phyloP scores from a whole-genome alignment of 2,888 invertebrate genomes.

The Andrena trimmerana region DNA sequence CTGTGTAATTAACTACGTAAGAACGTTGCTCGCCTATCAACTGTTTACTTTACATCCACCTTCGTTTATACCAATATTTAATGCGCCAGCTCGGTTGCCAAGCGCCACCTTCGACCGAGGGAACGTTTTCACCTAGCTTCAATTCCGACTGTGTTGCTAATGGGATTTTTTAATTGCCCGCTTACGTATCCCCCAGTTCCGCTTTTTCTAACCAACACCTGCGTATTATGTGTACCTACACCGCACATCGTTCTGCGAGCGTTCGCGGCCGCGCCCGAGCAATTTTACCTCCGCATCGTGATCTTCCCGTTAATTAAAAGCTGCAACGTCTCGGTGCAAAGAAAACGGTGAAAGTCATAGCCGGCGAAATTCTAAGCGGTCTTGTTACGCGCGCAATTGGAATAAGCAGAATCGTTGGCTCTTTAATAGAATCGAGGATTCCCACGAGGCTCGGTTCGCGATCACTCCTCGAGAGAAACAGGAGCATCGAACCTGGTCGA shows the following conservation, averaged over 20 bases:
- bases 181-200: constrained; percentile 41
- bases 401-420: not conserved
- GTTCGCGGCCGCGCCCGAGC: constrained; percentile 22
- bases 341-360: constrained; percentile 74
- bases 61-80: constrained; percentile 32
- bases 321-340: constrained; percentile 54
- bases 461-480: not conserved
- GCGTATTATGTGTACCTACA: not conserved
- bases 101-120: not conserved
- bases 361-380: constrained; percentile 40
- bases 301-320: constrained; percentile 54
- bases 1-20: constrained; percentile 65
- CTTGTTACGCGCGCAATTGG: constrained; percentile 13
- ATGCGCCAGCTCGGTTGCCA: constrained; percentile 25
- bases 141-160: constrained; percentile 38
- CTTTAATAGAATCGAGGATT: not conserved
- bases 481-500: too few species aligned
- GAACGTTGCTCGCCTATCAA: constrained; percentile 7
- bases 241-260: constrained; percentile 10
- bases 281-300: constrained; percentile 40
- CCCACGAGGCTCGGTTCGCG: not conserved
- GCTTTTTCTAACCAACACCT: constrained; percentile 29
- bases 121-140: constrained; percentile 16
- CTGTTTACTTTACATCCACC: not conserved
- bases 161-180: constrained; percentile 51